Base-by-base conservation (phyloP, 2,888 invertebrate genomes). In the Pseudococcus viburni region DNA sequence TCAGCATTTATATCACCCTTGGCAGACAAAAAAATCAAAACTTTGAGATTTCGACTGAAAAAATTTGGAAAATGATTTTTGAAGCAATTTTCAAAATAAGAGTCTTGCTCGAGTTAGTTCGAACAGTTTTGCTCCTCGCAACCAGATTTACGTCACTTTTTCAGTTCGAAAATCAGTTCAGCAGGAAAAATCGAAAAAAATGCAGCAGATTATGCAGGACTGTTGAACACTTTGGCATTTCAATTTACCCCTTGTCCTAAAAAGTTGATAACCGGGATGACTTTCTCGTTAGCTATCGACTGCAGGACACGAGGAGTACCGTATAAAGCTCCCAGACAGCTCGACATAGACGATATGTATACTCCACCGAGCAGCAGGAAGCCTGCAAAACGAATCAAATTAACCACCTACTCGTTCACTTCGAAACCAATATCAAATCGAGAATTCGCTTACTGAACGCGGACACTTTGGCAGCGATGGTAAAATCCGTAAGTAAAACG, bases 271-370 rank as follows among this genome's bases (percentile, higher is more conserved):
- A 96, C 95, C 7, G 98, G 99, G 90, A 99, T 96, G 64, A 98
- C 97, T 92, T 96, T 98, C 92, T 99, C 98, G 91, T 96, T 95
- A 77, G 99, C 97, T 90, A 99, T 98, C 89, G 97, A 97, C 92
- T 99, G 98, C 48, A 98, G 92, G 0, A 99, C 98, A 90, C 98
- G 93, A 0, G 98, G 98, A 1, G 98, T 97, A 4, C 98, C 98
- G 91, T 99, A 98, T 95, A 99, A 96, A 59, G 98, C 97, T 15
- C 98, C 98, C 90, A 99, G 94, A 91, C 98, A 98, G 84, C 97
- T 97, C 77, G 98, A 98, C 94, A 99, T 96, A 22, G 98, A 98
- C 88, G 98, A 97, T 19, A 99, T 97, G 92, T 99, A 99, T 87
- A 99, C 94, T 26, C 99, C 99, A 88, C 97, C 96, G 64, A 99